Evolutionary conservation across 2,113 vertebrate genomes (phyloP), one percentile per base, ranked within the genome.

Genomic region (Thamnophis sirtalis): DNA sequence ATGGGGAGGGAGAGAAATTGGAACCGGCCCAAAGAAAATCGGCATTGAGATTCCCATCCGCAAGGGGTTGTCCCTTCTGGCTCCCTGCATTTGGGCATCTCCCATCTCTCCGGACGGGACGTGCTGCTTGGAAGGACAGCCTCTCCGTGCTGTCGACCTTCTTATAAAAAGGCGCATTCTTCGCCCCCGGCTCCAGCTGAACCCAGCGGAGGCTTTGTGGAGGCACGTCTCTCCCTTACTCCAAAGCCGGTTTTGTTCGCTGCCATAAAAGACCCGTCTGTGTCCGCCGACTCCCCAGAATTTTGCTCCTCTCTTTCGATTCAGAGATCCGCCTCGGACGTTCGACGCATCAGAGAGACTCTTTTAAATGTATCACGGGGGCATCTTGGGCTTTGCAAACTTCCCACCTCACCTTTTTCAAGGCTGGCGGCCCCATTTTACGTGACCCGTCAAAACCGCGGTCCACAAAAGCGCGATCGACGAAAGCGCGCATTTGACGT

Each of bases 231-330:
- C 92, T 93, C 68, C 6, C 56, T 26, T 33, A 1, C 68, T 96
- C 80, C 21, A 96, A 95, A 96, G 96, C 96, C 95, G 95, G 90
- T 55, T 86, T 90, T 50, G 96, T 96, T 96, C 93, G 91, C 96
- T 95, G 94, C 94, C 95, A 94, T 94, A 93, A 80, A 96, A 96
- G 95, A 95, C 95, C 95, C 89, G 90, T 93, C 95, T 96, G 96
- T 97, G 95, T 96, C 50, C 93, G 92, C 7, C 3, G 90, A n/a
- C 94, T 93, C 91, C 88, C 89, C 93, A 95, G 89, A 93, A 94
- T 94, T 92, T 94, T 95, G 93, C 94, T 95, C 94, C 92, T 96
- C 73, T 87, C 94, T 88, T 73, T 28, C 0, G 19, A 92, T 93
- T 95, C 95, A 96, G 89, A 93, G 96, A 91, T 91, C 58, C 92